Evolutionary conservation across 2,797 vertebrate species (phyloP), one percentile per base, ranked within the genome.

Genomic region (Acestrorhynchus altus): DNA sequence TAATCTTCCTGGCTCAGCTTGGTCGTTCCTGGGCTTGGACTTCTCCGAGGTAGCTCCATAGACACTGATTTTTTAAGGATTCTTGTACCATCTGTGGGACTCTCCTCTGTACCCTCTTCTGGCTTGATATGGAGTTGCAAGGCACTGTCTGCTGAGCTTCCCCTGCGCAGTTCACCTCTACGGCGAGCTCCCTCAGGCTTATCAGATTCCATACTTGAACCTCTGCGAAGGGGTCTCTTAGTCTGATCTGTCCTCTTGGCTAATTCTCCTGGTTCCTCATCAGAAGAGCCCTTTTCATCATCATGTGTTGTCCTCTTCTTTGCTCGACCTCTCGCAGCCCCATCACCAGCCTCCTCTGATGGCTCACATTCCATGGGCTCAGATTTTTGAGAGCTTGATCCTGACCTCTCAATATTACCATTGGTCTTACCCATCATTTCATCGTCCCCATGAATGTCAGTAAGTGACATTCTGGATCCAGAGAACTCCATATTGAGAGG

Each of bases 111-210:
- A 31, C 79, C 85, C 75, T 95, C 94, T 28, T 92, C 94, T 0
- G 85, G 87, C 20, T 83, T 90, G 60, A 95, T 94, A 52, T 92
- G 92, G 15, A 95, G 93, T 76, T 96, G 88, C 80, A 99, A 86
- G 47, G 98, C 98, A 0, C 96, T 98, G 85, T 99, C 98, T 0
- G 98, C 98, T 0, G 98, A 99, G 79, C 96, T 90, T 0, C 97
- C 98, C 15, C 98, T 93, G 31, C 96, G 93, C 35, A 99, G 89
- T 77, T 96, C 95, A 46, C 94, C 96, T 81, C 94, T 85, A 8
- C 86, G 82, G 16, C 90, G 85, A 42, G 85, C 86, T 52, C 85
- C 84, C 24, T 94, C 90, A 46, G 89, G 85, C 76, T 91, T 92
- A 49, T 94, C 94, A 13, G 94, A 94, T 78, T 98, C 96, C 89